These are phyloP conservation scores for Dreissena rostriformis DNA, from an alignment of 1,140 invertebrate species.

Conservation along the genomic window DNA sequence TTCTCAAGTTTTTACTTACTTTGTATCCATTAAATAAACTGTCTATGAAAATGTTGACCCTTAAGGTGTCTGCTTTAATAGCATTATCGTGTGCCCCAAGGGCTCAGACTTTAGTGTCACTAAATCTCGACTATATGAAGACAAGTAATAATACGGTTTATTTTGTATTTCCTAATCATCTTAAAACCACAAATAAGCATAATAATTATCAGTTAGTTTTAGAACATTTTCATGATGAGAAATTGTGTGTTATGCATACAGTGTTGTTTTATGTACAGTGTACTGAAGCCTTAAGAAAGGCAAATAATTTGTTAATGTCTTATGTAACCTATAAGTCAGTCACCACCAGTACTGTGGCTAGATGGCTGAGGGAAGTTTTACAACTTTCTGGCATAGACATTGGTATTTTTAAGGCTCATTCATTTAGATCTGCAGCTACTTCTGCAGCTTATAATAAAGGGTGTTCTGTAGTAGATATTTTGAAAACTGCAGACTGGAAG, in stretches of 20 bases:
- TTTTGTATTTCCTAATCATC: conserved; percentile 8
- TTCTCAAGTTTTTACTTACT: background rate
- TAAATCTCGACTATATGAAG: conserved; percentile 14
- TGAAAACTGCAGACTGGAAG: conserved; percentile 22
- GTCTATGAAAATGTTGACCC: conserved; percentile 20
- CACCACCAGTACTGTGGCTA: background rate
- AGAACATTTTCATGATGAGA: conserved; percentile 4
- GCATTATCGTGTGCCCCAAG: background rate
- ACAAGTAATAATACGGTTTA: background rate
- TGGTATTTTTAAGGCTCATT: conserved; percentile 20
- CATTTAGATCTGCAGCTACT: conserved; percentile 5
- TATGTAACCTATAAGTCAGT: conserved; percentile 6
- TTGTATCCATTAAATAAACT: background rate
- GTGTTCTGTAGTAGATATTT: conserved; percentile 4
- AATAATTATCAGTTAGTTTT: background rate
- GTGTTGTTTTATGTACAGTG: background rate
- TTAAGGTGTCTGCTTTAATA: conserved; percentile 10
- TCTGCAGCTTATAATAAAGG: conserved; percentile 3
- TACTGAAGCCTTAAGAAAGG: conserved; percentile 10
- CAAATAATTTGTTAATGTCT: conserved; percentile 10
- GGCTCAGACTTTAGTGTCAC: background rate
- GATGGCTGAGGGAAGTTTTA: conserved; percentile 13
- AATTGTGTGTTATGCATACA: background rate
- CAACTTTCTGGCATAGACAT: background rate
- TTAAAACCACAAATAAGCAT: conserved; percentile 2